A percentile compares a stretch with the other conserved stretches of the same genome.
phyloP scores from a whole-genome alignment of 2,888 invertebrate species.

The Caenorhabditis becei region DNA sequence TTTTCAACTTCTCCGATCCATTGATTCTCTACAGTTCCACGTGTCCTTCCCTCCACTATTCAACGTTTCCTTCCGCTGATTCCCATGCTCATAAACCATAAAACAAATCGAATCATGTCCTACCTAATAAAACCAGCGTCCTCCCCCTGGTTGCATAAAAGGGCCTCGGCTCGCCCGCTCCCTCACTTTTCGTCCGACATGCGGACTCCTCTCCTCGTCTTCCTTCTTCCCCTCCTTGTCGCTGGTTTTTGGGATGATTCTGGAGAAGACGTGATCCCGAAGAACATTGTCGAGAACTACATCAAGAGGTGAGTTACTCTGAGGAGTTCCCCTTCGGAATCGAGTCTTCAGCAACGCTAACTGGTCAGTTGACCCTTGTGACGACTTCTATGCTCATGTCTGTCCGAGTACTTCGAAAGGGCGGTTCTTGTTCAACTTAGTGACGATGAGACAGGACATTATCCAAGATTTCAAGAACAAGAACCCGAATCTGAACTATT shows the following conservation, averaged over 20 bases:
- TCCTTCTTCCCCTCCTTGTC: neutral
- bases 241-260: no score
- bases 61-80: no score
- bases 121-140: neutral
- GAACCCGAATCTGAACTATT: slow-evolving; percentile 3
- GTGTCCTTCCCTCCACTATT: no score
- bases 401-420: slow-evolving; percentile 12
- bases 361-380: slow-evolving; percentile 47
- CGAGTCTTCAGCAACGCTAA: slow-evolving; percentile 26
- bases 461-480: neutral
- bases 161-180: neutral
- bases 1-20: no score
- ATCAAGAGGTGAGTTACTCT: slow-evolving; percentile 19
- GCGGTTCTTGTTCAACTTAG: slow-evolving; percentile 1
- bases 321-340: neutral
- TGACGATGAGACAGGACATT: neutral
- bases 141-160: neutral
- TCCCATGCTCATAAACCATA: neutral
- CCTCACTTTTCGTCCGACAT: neutral
- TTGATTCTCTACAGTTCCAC: no score
- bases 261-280: no score
- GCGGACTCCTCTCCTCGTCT: neutral
- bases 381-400: slow-evolving; percentile 48
- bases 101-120: neutral
- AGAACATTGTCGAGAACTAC: slow-evolving; percentile 19